Evolutionary conservation across 2,888 invertebrate species (phyloP), one percentile per base, ranked within the genome.

Genomic region (Eupithecia pulchellata): DNA sequence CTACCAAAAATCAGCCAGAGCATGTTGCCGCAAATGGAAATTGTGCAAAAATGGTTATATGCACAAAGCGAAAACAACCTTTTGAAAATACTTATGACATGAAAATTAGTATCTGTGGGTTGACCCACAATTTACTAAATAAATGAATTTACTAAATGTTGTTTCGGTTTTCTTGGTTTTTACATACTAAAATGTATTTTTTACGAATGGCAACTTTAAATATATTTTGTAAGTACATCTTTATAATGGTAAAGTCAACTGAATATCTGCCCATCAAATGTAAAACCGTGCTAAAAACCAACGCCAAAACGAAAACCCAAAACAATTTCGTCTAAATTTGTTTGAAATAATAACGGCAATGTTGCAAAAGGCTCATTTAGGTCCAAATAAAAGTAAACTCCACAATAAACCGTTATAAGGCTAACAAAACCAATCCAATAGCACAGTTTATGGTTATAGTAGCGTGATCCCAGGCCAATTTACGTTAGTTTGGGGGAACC

Each of bases 381-480:
- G 72, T 75, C 63, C 69, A 73, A 81, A 76, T 81, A 79, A 77
- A 77, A 77, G 72, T 76, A 80, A 80, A 82, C 73, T 80, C 77
- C 72, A 77, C 78, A 69, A 72, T 78, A 81, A 82, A 83, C 81
- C 81, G 81, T 80, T 77, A 80, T 81, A 84, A 82, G 85, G 81
- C 83, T 83, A 84, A 87, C 86, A 88, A 89, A 89, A 88, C 84
- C 88, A 88, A 91, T 89, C 89, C 87, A 89, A 91, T 91, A 89
- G 88, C 84, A 81, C 84, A 89, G 89, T 93, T 92, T 91, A 91
- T 89, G 88, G 90, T 88, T 87, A 89, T 88, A 90, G 88, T 91
- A 85, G 91, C 92, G 92, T 93, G 93, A 92, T 93, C 91, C 91
- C 89, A 84, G 88, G 90, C 92, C 93, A 93, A 94, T 93, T 91